Evolutionary conservation across 2,888 invertebrate species (phyloP), one percentile per base, ranked within the genome.

Genomic region (Cephus sareptanus): DNA sequence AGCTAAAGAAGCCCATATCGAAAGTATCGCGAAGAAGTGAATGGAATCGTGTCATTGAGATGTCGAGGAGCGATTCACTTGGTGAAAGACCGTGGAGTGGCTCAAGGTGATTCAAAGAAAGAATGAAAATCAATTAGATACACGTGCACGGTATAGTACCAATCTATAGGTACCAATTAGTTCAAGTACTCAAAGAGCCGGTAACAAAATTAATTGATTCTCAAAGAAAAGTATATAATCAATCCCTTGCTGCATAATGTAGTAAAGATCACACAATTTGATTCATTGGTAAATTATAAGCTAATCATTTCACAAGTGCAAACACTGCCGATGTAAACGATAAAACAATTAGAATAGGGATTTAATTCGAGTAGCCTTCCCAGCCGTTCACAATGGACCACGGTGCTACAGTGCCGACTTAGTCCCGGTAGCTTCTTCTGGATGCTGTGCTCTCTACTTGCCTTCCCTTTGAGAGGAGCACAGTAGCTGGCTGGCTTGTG

Each of bases 361-460:
- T 71, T 71, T 71, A 71, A 71, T 71, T 71, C 71, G 71, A 31
- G 30, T 12, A 31, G 13, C 1, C 34, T 71, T 31, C 31, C 71
- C 33, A 31, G 71, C 31, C 71, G 71, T 71, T 71, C 34, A 71
- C 23, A 71, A 71, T 71, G 71, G 71, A 71, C 31, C 71, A 23
- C 23, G 56, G 56, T 9, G 9, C 23, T 56, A 56, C 56, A 31
- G 33, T 71, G 31, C 13, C 30, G 33, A 34, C 33, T 71, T 71
- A 31, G 71, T 31, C 31, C 33, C 71, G 71, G 71, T 34, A 33
- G 71, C 31, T 12, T 71, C 71, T 31, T 33, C 31, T 71, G 33
- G 33, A 71, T 71, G 71, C 71, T 71, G 23, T 71, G 33, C 34
- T 34, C 71, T 34, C 71, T 34, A 13, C 31, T 71, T 34, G 31